Conservation (phyloP, 2,888 invertebrate genomes). For the Timema cristinae region DNA sequence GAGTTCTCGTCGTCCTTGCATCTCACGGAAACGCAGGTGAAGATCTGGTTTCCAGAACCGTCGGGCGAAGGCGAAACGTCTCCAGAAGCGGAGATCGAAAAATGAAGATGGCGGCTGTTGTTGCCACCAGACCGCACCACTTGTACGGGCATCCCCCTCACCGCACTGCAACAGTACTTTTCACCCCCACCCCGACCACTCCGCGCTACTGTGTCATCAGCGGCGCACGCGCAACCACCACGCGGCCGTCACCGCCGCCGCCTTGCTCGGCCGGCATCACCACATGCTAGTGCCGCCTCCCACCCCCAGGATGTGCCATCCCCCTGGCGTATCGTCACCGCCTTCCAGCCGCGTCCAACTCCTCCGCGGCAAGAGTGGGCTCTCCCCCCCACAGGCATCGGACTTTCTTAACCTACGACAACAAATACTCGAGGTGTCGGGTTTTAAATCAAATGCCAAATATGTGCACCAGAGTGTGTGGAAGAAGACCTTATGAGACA, state of each 20-base stretch:
- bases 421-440: neutral
- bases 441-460: too few relatives aligned
- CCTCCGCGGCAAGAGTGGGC: neutral
- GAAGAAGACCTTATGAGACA: too few relatives aligned
- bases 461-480: too few relatives aligned
- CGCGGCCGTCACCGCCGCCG: slow-evolving; percentile 9
- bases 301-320: slow-evolving; percentile 13
- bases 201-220: slow-evolving; percentile 17
- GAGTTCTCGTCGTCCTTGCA: slow-evolving; percentile 88
- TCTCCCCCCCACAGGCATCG: slow-evolving; percentile 15
- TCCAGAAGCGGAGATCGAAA: slow-evolving; percentile 93
- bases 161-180: slow-evolving; percentile 26
- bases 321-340: neutral
- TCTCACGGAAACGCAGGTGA: slow-evolving; percentile 91
- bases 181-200: slow-evolving; percentile 43
- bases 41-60: slow-evolving; percentile 94
- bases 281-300: slow-evolving; percentile 13
- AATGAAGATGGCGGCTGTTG: slow-evolving; percentile 71
- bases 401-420: slow-evolving; percentile 12
- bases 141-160: slow-evolving; percentile 37
- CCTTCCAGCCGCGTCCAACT: slow-evolving; percentile 6
- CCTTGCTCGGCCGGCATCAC: slow-evolving; percentile 21
- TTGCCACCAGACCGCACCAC: slow-evolving; percentile 51
- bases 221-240: slow-evolving; percentile 16
- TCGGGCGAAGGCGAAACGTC: slow-evolving; percentile 91